Evolutionary conservation across 2,113 vertebrate species (phyloP).

Genomic region (Cacatua alba): DNA sequence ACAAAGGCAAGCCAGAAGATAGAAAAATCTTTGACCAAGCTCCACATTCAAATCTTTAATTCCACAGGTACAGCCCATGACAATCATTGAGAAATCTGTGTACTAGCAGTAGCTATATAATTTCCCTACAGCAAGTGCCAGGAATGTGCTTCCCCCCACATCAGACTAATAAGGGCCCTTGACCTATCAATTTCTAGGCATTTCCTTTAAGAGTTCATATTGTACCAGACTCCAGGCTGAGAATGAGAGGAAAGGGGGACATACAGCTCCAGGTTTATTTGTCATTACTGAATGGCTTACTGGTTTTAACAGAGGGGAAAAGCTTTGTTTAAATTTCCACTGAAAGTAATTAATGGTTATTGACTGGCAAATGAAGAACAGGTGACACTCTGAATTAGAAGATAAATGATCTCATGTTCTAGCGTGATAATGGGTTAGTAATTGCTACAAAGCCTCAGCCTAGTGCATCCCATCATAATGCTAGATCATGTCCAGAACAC

Average conservation of each 20-base stretch:
- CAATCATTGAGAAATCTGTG: not conserved
- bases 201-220: constrained; percentile 80
- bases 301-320: constrained; percentile 76
- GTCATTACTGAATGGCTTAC: constrained; percentile 79
- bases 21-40: not conserved
- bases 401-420: constrained; percentile 85
- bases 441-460: constrained; percentile 80
- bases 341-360: constrained; percentile 83
- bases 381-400: constrained; percentile 85
- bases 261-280: constrained; percentile 78
- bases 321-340: constrained; percentile 82
- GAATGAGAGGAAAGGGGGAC: constrained; percentile 55
- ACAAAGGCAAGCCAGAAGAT: not conserved
- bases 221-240: constrained; percentile 64
- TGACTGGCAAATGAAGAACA: constrained; percentile 88
- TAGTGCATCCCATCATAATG: constrained; percentile 75
- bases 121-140: constrained; percentile 16
- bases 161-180: constrained; percentile 74
- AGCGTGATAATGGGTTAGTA: constrained; percentile 86
- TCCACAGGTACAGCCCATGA: not conserved
- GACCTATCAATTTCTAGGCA: constrained; percentile 83
- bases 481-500: constrained; percentile 85
- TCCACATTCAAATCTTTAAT: not conserved
- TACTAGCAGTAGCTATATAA: not conserved
- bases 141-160: constrained; percentile 53